Percentiles rank a stretch among this genome's conserved stretches.
Evolutionary conservation across 2,888 invertebrate species (phyloP).

Genomic region (Leptinotarsa tumamoca): DNA sequence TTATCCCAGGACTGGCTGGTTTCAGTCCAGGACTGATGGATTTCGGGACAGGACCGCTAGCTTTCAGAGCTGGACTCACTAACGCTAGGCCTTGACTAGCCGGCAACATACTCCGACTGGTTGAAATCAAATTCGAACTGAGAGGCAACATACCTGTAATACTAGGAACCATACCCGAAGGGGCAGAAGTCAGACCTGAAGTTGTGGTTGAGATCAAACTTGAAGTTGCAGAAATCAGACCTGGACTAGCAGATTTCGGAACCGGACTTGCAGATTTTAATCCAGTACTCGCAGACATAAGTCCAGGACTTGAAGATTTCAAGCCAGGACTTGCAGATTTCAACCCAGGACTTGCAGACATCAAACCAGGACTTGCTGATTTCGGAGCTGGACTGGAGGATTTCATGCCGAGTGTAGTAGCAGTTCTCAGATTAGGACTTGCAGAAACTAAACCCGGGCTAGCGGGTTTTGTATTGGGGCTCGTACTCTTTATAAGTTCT

Average conservation of each 20-base stretch:
- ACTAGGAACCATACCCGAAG: slow-evolving; percentile 1
- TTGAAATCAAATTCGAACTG: slow-evolving; percentile 34
- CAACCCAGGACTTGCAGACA: slow-evolving; percentile 48
- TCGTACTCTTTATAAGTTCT: slow-evolving; percentile 55
- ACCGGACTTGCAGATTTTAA: slow-evolving; percentile 52
- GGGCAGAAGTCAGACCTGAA: slow-evolving; percentile 39
- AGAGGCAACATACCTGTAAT: slow-evolving; percentile 28
- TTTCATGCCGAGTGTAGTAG: slow-evolving; percentile 50
- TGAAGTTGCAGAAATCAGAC: too few relatives aligned
- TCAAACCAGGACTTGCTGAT: slow-evolving; percentile 47
- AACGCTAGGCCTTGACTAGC: slow-evolving; percentile 49
- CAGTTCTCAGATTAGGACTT: slow-evolving; percentile 52
- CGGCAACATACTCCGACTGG: slow-evolving; percentile 35
- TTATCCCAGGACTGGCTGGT: slow-evolving; percentile 49
- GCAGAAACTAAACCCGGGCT: slow-evolving; percentile 52
- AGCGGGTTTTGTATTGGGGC: slow-evolving; percentile 49
- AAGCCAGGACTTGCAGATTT: slow-evolving; percentile 50
- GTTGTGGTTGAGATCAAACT: slow-evolving; percentile 9
- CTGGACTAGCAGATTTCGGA: slow-evolving; percentile 30
- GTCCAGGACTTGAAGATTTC: slow-evolving; percentile 53
- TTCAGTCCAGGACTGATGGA: slow-evolving; percentile 45
- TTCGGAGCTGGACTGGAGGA: slow-evolving; percentile 50
- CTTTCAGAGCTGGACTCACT: slow-evolving; percentile 45
- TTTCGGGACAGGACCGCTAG: slow-evolving; percentile 35
- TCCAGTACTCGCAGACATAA: slow-evolving; percentile 52